Percentiles rank a stretch among this genome's conserved stretches.
Conservation (phyloP, 2,113 vertebrate genomes). For the Nothoprocta perdicaria region DNA sequence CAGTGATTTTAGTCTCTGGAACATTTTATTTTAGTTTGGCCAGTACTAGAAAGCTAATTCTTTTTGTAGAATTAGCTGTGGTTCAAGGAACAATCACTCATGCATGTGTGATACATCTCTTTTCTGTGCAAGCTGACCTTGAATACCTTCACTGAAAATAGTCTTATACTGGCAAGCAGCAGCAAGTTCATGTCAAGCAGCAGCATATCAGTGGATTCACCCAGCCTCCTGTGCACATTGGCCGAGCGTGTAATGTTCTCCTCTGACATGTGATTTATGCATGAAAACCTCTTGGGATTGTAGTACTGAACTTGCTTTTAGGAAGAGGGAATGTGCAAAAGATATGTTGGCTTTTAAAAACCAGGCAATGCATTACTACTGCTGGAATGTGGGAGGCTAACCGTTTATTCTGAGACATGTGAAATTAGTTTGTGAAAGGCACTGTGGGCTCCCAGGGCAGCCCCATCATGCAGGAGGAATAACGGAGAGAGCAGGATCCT, state of each 20-base stretch:
- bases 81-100: background rate
- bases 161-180: background rate
- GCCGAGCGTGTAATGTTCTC: background rate
- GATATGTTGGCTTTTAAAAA: background rate
- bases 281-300: background rate
- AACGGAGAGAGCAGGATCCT: background rate
- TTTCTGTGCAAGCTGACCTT: background rate
- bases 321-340: background rate
- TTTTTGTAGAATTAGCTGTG: background rate
- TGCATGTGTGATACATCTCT: background rate
- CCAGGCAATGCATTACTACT: background rate
- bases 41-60: background rate
- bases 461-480: background rate
- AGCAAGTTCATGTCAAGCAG: background rate
- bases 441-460: background rate
- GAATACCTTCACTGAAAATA: conserved; percentile 4
- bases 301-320: background rate
- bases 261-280: background rate
- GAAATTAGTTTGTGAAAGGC: background rate
- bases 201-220: background rate
- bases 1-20: background rate
- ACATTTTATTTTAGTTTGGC: background rate
- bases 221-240: background rate
- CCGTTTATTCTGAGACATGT: background rate
- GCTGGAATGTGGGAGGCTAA: background rate